These are phyloP conservation scores for Myiagra hebetior DNA, from an alignment of 2,113 vertebrate species.

Conservation along the genomic window DNA sequence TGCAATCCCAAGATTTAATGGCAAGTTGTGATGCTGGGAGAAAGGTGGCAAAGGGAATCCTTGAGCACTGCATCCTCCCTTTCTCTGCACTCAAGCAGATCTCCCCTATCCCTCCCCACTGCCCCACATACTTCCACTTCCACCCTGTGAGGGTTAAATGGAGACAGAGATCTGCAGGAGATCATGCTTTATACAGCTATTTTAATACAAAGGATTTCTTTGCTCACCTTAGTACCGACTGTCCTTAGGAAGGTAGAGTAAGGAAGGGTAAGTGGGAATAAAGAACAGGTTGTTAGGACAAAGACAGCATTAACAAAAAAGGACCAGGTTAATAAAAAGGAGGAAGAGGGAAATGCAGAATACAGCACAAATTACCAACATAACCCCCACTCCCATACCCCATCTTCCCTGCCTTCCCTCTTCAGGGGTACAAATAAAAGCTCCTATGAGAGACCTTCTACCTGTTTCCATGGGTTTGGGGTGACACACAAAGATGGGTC, in stretches of 20 bases:
- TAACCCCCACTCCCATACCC: not conserved
- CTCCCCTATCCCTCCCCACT: not conserved
- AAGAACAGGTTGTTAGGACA: conserved; percentile 79
- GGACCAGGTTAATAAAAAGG: conserved; percentile 30
- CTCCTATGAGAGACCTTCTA: not conserved
- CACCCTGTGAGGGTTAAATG: not conserved
- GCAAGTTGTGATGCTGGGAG: not conserved
- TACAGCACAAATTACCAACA: not conserved
- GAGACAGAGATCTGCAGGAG: not conserved
- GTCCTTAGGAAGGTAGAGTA: conserved; percentile 87
- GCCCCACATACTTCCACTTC: not conserved
- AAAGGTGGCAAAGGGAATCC: not conserved
- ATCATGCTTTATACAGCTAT: not conserved
- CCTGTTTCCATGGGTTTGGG: not conserved
- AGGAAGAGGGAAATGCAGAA: conserved; percentile 2
- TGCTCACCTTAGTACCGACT: conserved; percentile 95
- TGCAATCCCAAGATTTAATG: not conserved
- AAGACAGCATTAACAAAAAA: conserved; percentile 34
- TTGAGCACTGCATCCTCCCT: not conserved
- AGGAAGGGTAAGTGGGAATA: conserved; percentile 75
- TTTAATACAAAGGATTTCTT: conserved; percentile 44
- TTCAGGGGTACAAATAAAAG: not conserved
- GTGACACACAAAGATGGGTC: not conserved
- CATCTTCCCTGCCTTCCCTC: not conserved
- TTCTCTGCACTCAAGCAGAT: not conserved